A percentile compares a stretch with the other conserved stretches of the same genome.
Evolutionary conservation across 2,888 invertebrate genomes (phyloP).

Genomic region (Eilema sororculum): DNA sequence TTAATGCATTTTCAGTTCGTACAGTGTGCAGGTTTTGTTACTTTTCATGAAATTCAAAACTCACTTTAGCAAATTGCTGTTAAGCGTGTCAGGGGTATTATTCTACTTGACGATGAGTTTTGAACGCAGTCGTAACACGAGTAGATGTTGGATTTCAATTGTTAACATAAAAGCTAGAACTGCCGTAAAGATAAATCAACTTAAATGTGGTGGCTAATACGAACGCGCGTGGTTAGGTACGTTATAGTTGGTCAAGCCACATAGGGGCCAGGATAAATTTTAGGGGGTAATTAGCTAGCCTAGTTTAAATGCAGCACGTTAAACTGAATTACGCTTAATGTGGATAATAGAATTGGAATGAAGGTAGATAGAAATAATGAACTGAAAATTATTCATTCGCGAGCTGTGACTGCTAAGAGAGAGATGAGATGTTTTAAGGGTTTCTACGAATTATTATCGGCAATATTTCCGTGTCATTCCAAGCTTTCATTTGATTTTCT

Average conservation of each 20-base stretch:
- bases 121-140: no score
- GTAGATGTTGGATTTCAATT: no score
- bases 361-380: not conserved
- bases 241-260: no score
- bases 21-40: not conserved
- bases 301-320: not conserved
- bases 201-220: no score
- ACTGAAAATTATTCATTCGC: not conserved
- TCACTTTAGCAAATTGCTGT: not conserved
- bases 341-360: slow-evolving; percentile 4
- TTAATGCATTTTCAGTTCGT: not conserved
- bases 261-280: not conserved
- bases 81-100: not conserved
- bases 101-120: no score
- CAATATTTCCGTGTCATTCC: not conserved
- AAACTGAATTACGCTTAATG: not conserved
- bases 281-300: not conserved
- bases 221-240: no score
- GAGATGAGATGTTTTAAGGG: not conserved
- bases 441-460: not conserved
- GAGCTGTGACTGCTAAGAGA: not conserved
- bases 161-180: no score
- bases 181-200: no score
- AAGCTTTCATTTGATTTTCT: not conserved
- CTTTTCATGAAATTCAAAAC: not conserved